These are phyloP conservation scores for Pheosia gnoma DNA, from an alignment of 2,888 invertebrate genomes.

Conservation along the genomic window DNA sequence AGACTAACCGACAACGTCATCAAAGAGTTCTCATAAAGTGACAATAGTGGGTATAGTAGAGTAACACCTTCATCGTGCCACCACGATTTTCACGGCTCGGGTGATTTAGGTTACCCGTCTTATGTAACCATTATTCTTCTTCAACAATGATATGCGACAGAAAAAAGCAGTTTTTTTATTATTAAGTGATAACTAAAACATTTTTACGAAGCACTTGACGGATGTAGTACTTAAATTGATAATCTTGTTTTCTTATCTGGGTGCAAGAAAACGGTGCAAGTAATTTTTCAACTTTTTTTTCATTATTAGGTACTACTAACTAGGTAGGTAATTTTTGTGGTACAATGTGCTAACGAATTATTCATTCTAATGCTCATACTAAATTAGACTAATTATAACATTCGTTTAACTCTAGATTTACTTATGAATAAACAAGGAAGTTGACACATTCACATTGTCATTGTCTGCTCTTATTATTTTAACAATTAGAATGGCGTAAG, in stretches of 20 bases:
- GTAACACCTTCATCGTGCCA: slow-evolving; percentile 13
- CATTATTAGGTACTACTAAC: no score
- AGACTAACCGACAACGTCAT: no score
- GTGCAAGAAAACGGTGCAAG: no score
- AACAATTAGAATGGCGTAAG: slow-evolving; percentile 43
- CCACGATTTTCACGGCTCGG: slow-evolving; percentile 38
- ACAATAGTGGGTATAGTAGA: slow-evolving; percentile 7
- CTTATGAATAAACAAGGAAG: slow-evolving; percentile 4
- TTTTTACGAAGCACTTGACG: background rate
- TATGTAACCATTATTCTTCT: slow-evolving; percentile 60
- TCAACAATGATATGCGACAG: slow-evolving; percentile 57
- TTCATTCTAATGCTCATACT: no score
- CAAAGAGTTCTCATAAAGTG: slow-evolving; percentile 7
- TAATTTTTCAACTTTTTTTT: no score
- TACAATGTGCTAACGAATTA: no score
- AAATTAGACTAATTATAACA: no score
- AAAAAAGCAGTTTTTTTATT: slow-evolving; percentile 44
- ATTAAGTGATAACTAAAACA: background rate
- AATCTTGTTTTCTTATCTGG: no score
- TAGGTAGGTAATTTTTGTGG: no score
- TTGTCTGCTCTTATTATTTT: slow-evolving; percentile 25
- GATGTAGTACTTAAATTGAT: no score
- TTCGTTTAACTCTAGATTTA: no score
- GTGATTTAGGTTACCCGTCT: slow-evolving; percentile 49
- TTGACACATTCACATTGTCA: slow-evolving; percentile 16